Evolutionary conservation across 2,888 invertebrate genomes (phyloP).

Genomic region (Ariolimax columbianus): DNA sequence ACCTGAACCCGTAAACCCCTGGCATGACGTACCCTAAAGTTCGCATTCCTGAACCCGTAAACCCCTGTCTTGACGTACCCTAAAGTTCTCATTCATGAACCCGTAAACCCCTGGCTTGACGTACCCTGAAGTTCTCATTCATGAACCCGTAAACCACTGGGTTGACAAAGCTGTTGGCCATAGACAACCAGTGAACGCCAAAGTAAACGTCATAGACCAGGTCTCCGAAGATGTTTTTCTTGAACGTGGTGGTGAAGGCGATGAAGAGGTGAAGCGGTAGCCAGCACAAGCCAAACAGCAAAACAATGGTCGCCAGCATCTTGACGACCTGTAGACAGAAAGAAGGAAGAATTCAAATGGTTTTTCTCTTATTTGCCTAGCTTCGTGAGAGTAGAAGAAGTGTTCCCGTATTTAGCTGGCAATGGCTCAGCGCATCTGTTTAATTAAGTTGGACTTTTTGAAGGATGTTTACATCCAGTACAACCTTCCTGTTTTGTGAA

Average conservation of each 20-base stretch:
- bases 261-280: constrained; percentile 67
- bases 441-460: too few relatives aligned
- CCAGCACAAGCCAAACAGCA: constrained; percentile 71
- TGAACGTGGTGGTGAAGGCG: constrained; percentile 62
- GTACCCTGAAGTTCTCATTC: constrained; percentile 73
- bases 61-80: constrained; percentile 74
- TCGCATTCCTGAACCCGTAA: constrained; percentile 71
- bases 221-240: constrained; percentile 48
- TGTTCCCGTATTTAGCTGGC: too few relatives aligned
- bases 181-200: constrained; percentile 73
- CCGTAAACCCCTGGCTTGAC: constrained; percentile 74
- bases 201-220: constrained; percentile 46
- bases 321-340: constrained; percentile 65
- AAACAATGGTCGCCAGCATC: constrained; percentile 73
- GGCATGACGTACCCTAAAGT: not conserved
- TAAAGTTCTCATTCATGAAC: constrained; percentile 72
- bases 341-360: too few relatives aligned
- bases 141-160: constrained; percentile 74
- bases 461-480: too few relatives aligned
- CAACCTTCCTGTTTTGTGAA: too few relatives aligned
- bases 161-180: constrained; percentile 76
- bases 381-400: too few relatives aligned
- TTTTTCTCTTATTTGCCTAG: too few relatives aligned
- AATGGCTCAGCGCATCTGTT: too few relatives aligned
- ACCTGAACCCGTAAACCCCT: not conserved